Conservation (phyloP, 2,888 invertebrate genomes). For the Neoascia interrupta region DNA sequence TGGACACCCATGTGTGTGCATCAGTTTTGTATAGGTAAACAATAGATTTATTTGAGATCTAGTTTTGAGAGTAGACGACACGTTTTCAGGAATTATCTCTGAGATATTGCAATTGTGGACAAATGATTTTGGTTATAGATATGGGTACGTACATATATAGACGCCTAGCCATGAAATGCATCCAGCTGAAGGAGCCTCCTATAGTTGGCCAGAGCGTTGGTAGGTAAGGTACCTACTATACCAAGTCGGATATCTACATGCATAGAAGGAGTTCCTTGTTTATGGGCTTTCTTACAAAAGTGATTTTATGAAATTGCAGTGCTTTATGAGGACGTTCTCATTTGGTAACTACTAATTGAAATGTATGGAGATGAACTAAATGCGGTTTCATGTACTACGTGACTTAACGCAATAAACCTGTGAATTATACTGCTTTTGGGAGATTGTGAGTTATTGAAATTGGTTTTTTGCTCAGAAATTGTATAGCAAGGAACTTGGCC, state of each 20-base stretch:
- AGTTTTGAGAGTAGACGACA: slow-evolving; percentile 66
- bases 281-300: slow-evolving; percentile 54
- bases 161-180: too few species aligned
- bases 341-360: slow-evolving; percentile 54
- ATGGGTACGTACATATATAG: slow-evolving; percentile 37
- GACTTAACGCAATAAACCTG: background rate
- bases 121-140: slow-evolving; percentile 57
- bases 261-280: slow-evolving; percentile 21
- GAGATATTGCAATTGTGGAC: slow-evolving; percentile 67
- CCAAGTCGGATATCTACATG: background rate
- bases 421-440: background rate
- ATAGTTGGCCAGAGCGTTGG: background rate
- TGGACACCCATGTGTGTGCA: background rate
- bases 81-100: slow-evolving; percentile 65
- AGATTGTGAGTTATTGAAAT: background rate
- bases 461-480: too few species aligned
- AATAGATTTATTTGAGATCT: slow-evolving; percentile 67
- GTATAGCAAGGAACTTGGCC: too few species aligned
- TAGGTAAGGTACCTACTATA: background rate
- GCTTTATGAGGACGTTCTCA: slow-evolving; percentile 29
- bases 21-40: slow-evolving; percentile 54
- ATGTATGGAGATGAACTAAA: slow-evolving; percentile 33
- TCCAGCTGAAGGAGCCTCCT: background rate
- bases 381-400: slow-evolving; percentile 23
- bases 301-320: slow-evolving; percentile 47